phyloP scores from a whole-genome alignment of 2,888 invertebrate species.

The Papilio protenor region DNA sequence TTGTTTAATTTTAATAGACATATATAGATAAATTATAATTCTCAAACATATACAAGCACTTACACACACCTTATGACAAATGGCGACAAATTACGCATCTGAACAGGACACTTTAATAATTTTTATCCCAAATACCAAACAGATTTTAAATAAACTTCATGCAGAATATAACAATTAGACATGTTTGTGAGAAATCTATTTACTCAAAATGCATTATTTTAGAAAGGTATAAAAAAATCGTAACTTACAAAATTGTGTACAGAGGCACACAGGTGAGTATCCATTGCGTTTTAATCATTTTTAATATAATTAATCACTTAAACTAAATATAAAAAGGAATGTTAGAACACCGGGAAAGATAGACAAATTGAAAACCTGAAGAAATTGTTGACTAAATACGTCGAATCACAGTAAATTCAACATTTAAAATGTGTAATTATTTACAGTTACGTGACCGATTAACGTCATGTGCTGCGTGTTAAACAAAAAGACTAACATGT shows the following conservation, averaged over 20 bases:
- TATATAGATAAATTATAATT: too few relatives aligned
- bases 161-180: not conserved
- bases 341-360: not conserved
- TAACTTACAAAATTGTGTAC: constrained; percentile 67
- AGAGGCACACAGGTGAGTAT: constrained; percentile 64
- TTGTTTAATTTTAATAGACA: too few relatives aligned
- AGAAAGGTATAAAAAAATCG: constrained; percentile 42
- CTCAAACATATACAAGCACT: not conserved
- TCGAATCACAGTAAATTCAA: not conserved
- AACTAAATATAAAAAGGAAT: constrained; percentile 1
- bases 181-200: not conserved
- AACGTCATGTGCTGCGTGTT: constrained; percentile 21
- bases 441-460: constrained; percentile 7
- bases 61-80: not conserved
- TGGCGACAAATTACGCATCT: not conserved
- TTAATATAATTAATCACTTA: constrained; percentile 34
- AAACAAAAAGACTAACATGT: constrained; percentile 44
- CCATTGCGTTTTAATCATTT: constrained; percentile 51
- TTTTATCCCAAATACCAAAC: not conserved
- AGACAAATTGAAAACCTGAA: not conserved
- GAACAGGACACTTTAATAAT: not conserved
- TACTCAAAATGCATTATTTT: constrained; percentile 17
- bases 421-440: not conserved
- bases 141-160: not conserved
- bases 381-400: not conserved